A percentile compares a stretch with the other conserved stretches of the same genome.
These are phyloP conservation scores for Addax nasomaculatus DNA, from an alignment of 2,113 vertebrate genomes.

Conservation along the genomic window DNA sequence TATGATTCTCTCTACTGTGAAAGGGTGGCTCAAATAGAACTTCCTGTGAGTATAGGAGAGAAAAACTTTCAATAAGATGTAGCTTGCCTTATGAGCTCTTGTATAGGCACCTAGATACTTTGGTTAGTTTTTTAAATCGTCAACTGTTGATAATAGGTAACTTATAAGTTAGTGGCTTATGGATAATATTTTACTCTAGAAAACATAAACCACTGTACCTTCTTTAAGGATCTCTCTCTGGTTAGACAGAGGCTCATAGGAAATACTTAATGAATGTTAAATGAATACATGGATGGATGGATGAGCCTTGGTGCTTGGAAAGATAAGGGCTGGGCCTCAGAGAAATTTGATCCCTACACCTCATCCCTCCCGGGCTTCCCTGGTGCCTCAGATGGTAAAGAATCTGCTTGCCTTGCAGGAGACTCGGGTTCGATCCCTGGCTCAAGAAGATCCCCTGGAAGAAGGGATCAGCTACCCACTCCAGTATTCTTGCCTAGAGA, in stretches of 20 bases:
- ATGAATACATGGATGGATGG: background rate
- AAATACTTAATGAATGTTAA: background rate
- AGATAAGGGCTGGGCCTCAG: background rate
- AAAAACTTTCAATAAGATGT: background rate
- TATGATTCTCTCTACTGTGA: background rate
- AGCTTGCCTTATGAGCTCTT: background rate
- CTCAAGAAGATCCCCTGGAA: background rate
- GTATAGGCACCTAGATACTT: background rate
- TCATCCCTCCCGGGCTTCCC: background rate
- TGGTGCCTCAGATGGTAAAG: background rate
- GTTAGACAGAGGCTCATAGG: background rate
- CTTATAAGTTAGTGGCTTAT: background rate
- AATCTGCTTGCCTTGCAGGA: background rate
- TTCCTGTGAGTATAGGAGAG: constrained; percentile 49
- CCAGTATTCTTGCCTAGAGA: background rate
- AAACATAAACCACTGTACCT: background rate
- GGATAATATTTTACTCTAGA: background rate
- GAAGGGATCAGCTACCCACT: background rate
- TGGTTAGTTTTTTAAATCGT: background rate
- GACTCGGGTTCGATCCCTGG: background rate
- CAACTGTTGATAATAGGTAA: background rate
- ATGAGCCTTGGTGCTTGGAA: background rate
- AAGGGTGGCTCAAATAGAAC: constrained; percentile 36
- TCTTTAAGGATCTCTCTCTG: background rate
- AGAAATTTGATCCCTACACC: background rate